Conservation (phyloP, 2,797 vertebrate species). For the Danio choprae region DNA sequence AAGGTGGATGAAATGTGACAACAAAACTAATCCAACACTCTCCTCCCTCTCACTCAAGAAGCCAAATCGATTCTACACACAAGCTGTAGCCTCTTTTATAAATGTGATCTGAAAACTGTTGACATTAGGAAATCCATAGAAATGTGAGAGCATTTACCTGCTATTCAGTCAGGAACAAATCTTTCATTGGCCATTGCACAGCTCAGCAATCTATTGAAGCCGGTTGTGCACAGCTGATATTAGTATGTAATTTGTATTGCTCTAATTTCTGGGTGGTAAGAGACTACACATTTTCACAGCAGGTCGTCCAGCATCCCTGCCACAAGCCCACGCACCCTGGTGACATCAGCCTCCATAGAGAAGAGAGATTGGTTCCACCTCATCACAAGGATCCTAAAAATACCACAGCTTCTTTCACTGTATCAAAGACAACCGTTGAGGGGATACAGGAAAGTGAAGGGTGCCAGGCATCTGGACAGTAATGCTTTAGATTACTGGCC, state of each 20-base stretch:
- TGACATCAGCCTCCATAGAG: conserved; percentile 55
- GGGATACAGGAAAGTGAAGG: conserved; percentile 70
- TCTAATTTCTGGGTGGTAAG: conserved; percentile 47
- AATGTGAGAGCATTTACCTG: not conserved
- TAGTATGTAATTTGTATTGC: conserved; percentile 47
- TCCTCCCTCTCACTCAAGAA: not conserved
- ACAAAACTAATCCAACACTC: not conserved
- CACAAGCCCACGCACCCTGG: conserved; percentile 39
- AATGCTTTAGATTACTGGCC: too few relatives aligned
- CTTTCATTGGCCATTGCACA: conserved; percentile 22
- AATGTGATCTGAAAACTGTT: conserved; percentile 2
- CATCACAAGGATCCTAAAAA: conserved; percentile 76
- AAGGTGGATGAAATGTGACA: not conserved
- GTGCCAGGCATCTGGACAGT: conserved; percentile 73
- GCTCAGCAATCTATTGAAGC: conserved; percentile 1
- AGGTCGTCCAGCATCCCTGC: conserved; percentile 46
- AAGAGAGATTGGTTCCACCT: conserved; percentile 81
- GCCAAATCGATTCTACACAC: not conserved
- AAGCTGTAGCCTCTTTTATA: not conserved
- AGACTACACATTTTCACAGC: conserved; percentile 45
- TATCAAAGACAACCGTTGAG: conserved; percentile 50
- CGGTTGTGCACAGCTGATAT: conserved; percentile 15
- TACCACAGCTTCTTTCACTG: conserved; percentile 63
- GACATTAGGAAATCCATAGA: conserved; percentile 5
- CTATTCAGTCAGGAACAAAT: not conserved